These are phyloP conservation scores for Sander lucioperca DNA, from an alignment of 2,113 vertebrate genomes.

Conservation along the genomic window DNA sequence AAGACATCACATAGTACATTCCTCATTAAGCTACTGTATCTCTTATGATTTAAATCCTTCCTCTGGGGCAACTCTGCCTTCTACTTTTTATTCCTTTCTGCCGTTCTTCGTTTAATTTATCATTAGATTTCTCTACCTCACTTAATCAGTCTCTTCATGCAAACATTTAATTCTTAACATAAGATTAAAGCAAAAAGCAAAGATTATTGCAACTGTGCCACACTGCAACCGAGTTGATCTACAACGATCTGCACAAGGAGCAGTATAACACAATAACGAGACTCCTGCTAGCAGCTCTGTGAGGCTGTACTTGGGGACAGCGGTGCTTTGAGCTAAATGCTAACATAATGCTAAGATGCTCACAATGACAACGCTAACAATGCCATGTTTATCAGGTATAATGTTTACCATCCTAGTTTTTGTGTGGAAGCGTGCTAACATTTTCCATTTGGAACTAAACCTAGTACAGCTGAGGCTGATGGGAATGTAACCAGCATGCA, in stretches of 20 bases:
- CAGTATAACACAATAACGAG: neutral
- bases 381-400: too few relatives aligned
- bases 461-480: too few relatives aligned
- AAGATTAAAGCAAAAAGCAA: constrained; percentile 6
- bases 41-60: constrained; percentile 9
- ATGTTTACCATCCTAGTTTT: too few relatives aligned
- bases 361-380: too few relatives aligned
- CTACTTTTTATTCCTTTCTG: constrained; percentile 21
- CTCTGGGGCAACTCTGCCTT: constrained; percentile 1
- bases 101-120: constrained; percentile 9
- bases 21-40: constrained; percentile 32
- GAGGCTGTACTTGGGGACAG: too few relatives aligned
- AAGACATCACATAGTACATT: constrained; percentile 10
- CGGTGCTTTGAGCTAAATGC: too few relatives aligned
- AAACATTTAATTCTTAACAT: constrained; percentile 16
- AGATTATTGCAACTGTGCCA: constrained; percentile 1
- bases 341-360: too few relatives aligned
- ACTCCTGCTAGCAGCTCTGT: neutral
- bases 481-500: neutral
- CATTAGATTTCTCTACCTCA: constrained; percentile 28
- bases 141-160: constrained; percentile 7
- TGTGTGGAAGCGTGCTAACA: neutral
- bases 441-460: neutral
- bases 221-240: neutral
- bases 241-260: neutral